Conservation (phyloP, 2,888 invertebrate species). For the Auanema sp. region DNA sequence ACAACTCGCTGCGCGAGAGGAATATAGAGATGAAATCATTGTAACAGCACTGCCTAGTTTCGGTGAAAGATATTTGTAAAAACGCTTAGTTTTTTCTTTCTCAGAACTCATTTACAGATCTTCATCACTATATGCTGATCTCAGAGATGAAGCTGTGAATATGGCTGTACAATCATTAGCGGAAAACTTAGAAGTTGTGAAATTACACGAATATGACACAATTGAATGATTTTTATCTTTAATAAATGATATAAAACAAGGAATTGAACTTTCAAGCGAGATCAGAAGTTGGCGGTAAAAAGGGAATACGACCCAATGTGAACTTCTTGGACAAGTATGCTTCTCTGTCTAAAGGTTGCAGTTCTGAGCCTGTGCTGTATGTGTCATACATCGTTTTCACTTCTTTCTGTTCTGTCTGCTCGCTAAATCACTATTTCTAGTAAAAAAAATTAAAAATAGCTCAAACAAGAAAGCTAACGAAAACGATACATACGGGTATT, state of each 20-base stretch:
- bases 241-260: not conserved
- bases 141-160: constrained; percentile 48
- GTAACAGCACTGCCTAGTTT: constrained; percentile 60
- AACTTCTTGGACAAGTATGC: not conserved
- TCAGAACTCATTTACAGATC: constrained; percentile 33
- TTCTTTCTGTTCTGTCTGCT: too few species aligned
- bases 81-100: not conserved
- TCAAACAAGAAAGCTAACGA: too few species aligned
- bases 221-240: constrained; percentile 21
- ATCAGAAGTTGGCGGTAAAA: constrained; percentile 2
- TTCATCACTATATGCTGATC: constrained; percentile 50
- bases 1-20: constrained; percentile 49
- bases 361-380: too few species aligned
- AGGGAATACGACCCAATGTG: constrained; percentile 5
- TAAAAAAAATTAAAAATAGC: too few species aligned
- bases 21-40: constrained; percentile 55
- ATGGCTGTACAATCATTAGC: constrained; percentile 52
- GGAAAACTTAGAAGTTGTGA: constrained; percentile 46
- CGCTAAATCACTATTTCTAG: too few species aligned
- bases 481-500: too few species aligned
- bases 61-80: constrained; percentile 60
- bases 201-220: constrained; percentile 48
- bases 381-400: too few species aligned
- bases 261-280: constrained; percentile 8
- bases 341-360: too few species aligned